These are phyloP conservation scores for Chrysodeixis includens DNA, from an alignment of 2,888 invertebrate genomes.

Conservation along the genomic window DNA sequence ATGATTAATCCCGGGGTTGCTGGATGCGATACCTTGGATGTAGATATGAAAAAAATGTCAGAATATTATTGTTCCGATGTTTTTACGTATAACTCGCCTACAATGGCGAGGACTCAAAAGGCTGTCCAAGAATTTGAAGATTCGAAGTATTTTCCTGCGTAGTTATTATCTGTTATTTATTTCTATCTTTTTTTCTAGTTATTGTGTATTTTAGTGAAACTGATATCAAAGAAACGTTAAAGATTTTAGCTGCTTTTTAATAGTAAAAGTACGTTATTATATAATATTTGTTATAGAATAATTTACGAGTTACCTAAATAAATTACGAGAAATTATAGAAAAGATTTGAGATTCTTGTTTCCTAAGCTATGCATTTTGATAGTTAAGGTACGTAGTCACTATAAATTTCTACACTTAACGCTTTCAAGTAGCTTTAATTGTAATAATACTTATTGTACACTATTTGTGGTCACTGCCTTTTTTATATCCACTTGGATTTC, in stretches of 20 bases:
- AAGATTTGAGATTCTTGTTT: too few species aligned
- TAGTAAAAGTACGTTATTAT: too few species aligned
- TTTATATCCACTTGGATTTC: too few species aligned
- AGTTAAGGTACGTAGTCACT: too few species aligned
- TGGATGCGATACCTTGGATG: slow-evolving; percentile 51
- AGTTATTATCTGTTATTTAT: slow-evolving; percentile 8
- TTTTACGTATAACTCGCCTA: slow-evolving; percentile 78
- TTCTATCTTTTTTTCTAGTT: slow-evolving; percentile 4
- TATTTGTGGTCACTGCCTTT: too few species aligned
- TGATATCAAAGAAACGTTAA: background rate
- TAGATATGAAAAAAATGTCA: slow-evolving; percentile 71
- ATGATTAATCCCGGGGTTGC: slow-evolving; percentile 38
- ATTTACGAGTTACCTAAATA: too few species aligned
- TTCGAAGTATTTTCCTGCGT: slow-evolving; percentile 64
- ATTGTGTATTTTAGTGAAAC: slow-evolving; percentile 17
- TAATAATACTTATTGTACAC: too few species aligned
- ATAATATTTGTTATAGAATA: too few species aligned
- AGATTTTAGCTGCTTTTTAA: background rate
- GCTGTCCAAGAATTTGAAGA: slow-evolving; percentile 64
- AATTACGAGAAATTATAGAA: too few species aligned
- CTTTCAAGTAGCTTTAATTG: too few species aligned
- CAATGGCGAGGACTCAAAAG: slow-evolving; percentile 77
- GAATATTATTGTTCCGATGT: slow-evolving; percentile 83
- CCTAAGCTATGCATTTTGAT: too few species aligned
- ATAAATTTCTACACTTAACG: too few species aligned